Evolutionary conservation across 2,797 vertebrate genomes (phyloP).

Genomic region (Falco rusticolus): DNA sequence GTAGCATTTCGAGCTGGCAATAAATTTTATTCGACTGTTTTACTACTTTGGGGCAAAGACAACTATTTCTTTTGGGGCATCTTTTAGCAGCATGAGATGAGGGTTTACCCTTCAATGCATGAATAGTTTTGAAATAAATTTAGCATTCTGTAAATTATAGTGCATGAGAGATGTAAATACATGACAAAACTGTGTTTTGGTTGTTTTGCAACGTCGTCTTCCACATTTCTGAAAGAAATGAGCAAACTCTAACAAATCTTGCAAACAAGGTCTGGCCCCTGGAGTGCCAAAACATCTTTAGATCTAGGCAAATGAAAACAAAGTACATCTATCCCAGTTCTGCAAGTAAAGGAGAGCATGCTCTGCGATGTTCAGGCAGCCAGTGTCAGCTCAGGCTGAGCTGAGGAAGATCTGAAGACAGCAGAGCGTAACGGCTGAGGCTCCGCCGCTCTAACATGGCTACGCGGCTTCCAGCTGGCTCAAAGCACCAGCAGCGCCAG

Average conservation of each 20-base stretch:
- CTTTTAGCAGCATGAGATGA: neutral
- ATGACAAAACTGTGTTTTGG: neutral
- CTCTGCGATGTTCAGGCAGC: neutral
- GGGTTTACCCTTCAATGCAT: neutral
- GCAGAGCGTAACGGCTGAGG: neutral
- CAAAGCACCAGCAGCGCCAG: neutral
- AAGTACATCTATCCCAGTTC: neutral
- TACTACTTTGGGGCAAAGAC: slow-evolving; percentile 22
- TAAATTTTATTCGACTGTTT: slow-evolving; percentile 52
- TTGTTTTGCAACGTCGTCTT: neutral
- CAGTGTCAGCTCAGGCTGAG: neutral
- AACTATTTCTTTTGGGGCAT: slow-evolving; percentile 2
- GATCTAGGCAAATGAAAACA: neutral
- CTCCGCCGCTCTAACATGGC: fast-evolving
- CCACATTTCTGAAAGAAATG: neutral
- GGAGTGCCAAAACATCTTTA: neutral
- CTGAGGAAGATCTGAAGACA: neutral
- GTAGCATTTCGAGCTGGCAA: slow-evolving; percentile 44
- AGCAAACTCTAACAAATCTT: neutral
- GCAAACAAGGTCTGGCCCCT: neutral
- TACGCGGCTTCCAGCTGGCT: neutral
- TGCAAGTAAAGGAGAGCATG: neutral
- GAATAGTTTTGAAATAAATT: neutral
- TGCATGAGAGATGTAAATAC: neutral
- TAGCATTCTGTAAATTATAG: neutral